Percentiles rank a stretch among this genome's conserved stretches.
Evolutionary conservation across 1,140 invertebrate genomes (phyloP).

Genomic region (Pseudomyrmex pallidus): DNA sequence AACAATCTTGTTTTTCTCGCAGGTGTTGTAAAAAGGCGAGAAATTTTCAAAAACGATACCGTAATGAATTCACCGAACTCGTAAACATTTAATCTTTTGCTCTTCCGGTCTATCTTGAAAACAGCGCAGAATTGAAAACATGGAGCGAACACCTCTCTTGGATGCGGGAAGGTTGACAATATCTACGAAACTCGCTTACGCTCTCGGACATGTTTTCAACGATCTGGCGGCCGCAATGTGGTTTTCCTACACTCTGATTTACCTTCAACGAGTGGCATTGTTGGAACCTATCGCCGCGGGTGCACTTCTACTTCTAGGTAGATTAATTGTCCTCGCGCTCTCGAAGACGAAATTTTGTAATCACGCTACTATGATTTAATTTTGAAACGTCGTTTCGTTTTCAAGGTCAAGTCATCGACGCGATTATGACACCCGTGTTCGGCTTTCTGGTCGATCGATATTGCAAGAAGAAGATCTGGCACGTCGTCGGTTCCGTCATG

Average conservation of each 20-base stretch:
- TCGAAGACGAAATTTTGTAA: not conserved
- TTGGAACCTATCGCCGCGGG: constrained; percentile 92
- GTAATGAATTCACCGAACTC: constrained; percentile 25
- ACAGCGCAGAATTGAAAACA: not conserved
- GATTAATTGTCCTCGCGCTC: constrained; percentile 1
- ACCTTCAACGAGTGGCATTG: constrained; percentile 91
- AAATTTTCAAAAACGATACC: not conserved
- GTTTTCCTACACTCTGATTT: constrained; percentile 97
- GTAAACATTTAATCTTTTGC: not conserved
- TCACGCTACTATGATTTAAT: constrained; percentile 9
- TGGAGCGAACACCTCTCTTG: constrained; percentile 75
- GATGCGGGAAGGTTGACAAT: constrained; percentile 75
- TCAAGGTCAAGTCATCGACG: constrained; percentile 93
- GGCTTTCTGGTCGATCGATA: constrained; percentile 93
- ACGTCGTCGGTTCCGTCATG: constrained; percentile 91
- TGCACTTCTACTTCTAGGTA: constrained; percentile 90
- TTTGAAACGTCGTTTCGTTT: constrained; percentile 10
- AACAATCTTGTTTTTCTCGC: not conserved
- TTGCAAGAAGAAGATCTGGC: constrained; percentile 93
- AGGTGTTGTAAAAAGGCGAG: not conserved
- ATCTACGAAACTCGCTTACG: constrained; percentile 88
- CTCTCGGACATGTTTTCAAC: constrained; percentile 95
- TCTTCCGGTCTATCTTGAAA: not conserved
- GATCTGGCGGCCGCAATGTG: constrained; percentile 96
- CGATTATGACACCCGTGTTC: constrained; percentile 93